phyloP scores from a whole-genome alignment of 2,888 invertebrate species.

The Theretra japonica region DNA sequence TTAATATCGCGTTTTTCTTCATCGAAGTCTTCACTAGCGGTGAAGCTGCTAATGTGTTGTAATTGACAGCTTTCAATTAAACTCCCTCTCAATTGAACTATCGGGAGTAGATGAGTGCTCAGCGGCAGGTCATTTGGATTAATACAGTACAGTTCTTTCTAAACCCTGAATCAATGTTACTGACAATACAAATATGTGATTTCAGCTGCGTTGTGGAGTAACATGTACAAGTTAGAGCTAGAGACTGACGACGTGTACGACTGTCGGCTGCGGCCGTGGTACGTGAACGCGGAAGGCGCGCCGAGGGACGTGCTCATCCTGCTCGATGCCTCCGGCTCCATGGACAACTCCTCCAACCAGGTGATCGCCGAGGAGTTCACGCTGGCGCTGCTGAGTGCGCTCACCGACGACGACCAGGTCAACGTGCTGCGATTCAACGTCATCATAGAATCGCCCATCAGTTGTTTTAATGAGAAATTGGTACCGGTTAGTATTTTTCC shows the following conservation, averaged over 20 bases:
- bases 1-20: no score
- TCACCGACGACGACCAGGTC: constrained; percentile 78
- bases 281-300: constrained; percentile 75
- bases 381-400: constrained; percentile 70
- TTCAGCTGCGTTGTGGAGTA: constrained; percentile 72
- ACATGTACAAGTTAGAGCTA: constrained; percentile 64
- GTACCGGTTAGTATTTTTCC: constrained; percentile 62
- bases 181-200: constrained; percentile 4
- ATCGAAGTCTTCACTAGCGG: no score
- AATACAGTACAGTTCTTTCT: no score
- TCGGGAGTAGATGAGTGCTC: no score
- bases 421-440: constrained; percentile 74
- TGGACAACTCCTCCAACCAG: constrained; percentile 71
- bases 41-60: no score
- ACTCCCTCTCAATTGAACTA: no score
- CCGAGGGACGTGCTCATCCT: constrained; percentile 75
- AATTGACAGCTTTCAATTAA: no score
- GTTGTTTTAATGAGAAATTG: constrained; percentile 71
- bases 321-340: constrained; percentile 76
- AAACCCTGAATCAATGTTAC: no score
- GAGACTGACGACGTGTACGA: constrained; percentile 68
- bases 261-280: constrained; percentile 78
- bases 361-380: constrained; percentile 68
- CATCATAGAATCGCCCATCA: constrained; percentile 66
- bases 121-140: no score